Conservation (phyloP, 2,113 vertebrate species). For the Phaethornis superciliosus region DNA sequence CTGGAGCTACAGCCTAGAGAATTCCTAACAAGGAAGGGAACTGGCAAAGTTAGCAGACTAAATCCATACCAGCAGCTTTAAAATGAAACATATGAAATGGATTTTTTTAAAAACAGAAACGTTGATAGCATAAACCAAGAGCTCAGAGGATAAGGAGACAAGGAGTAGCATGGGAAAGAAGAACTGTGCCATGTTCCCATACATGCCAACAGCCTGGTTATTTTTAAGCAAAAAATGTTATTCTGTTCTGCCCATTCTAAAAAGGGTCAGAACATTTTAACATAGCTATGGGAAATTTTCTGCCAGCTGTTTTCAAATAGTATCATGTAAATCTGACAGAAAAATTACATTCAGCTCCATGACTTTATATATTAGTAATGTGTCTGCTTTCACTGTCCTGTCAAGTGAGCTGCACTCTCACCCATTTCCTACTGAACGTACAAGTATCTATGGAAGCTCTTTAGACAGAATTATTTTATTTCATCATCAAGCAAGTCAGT, state of each 20-base stretch:
- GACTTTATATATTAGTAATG: background rate
- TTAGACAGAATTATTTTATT: background rate
- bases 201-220: slow-evolving; percentile 36
- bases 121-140: background rate
- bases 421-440: background rate
- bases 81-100: slow-evolving; percentile 29
- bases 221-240: slow-evolving; percentile 45
- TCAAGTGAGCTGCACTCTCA: background rate
- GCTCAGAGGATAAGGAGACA: slow-evolving; percentile 7
- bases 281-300: background rate
- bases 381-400: background rate
- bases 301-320: slow-evolving; percentile 9
- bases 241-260: background rate
- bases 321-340: background rate
- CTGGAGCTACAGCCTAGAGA: background rate
- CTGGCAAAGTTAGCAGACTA: background rate
- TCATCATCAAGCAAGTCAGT: background rate
- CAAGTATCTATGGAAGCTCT: background rate
- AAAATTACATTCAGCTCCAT: background rate
- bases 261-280: background rate
- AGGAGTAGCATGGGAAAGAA: slow-evolving; percentile 40
- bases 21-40: background rate
- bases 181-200: slow-evolving; percentile 26
- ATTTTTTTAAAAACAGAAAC: background rate
- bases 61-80: slow-evolving; percentile 23